Evolutionary conservation across 1,140 invertebrate species (phyloP).

Genomic region (Maniola jurtina): DNA sequence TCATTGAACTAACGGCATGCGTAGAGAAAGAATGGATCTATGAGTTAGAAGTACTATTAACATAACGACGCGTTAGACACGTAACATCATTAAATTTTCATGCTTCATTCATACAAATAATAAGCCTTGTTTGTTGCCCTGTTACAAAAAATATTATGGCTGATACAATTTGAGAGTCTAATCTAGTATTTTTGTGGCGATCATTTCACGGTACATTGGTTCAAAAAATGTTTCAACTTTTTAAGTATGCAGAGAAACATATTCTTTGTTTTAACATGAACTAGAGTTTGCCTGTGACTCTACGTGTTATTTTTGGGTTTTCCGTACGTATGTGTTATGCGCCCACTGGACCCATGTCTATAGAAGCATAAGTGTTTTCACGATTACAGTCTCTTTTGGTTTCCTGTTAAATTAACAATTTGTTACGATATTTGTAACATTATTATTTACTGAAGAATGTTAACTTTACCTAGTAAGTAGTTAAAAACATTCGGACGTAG

Average conservation of each 20-base stretch:
- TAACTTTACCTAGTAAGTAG: not conserved
- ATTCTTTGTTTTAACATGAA: too few species aligned
- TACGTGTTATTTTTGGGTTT: too few species aligned
- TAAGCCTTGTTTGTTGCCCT: conserved; percentile 37
- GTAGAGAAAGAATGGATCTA: conserved; percentile 32
- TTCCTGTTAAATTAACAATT: too few species aligned
- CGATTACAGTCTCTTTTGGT: too few species aligned
- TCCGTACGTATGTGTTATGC: too few species aligned
- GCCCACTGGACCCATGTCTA: too few species aligned
- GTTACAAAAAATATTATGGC: conserved; percentile 27
- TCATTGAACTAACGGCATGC: conserved; percentile 64
- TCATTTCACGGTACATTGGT: not conserved
- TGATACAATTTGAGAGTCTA: conserved; percentile 14
- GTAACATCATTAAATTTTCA: conserved; percentile 37
- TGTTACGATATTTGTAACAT: too few species aligned
- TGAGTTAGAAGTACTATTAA: conserved; percentile 40
- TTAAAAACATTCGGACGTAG: not conserved
- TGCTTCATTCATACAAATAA: conserved; percentile 39
- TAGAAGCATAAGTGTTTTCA: too few species aligned
- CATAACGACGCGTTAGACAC: conserved; percentile 41
- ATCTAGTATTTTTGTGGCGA: not conserved
- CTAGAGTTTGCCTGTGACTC: too few species aligned
- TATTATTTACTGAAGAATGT: too few species aligned
- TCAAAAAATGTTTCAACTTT: not conserved
- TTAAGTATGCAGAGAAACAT: not conserved